These are phyloP conservation scores for Amphimedon queenslandica DNA, from an alignment of 37 sponge, comb jelly and placozoan species.

Conservation along the genomic window DNA sequence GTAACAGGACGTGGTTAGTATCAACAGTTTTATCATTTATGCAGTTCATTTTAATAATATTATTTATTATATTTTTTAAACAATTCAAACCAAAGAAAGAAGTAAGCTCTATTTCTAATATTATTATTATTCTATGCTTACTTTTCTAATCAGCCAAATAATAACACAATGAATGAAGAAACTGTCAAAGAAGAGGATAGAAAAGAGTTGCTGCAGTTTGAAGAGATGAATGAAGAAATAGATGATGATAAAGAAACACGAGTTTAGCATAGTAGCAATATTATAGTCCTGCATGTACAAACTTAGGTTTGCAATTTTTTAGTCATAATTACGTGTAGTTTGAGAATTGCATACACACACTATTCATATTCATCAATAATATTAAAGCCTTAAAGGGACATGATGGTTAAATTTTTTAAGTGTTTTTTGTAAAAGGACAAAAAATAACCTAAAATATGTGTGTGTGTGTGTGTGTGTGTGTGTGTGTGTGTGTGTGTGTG, in stretches of 20 bases:
- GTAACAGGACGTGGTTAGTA: background rate
- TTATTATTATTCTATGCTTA: too few species aligned
- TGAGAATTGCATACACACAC: too few species aligned
- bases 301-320: background rate
- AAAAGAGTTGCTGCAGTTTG: background rate
- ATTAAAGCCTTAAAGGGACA: too few species aligned
- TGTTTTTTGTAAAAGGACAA: too few species aligned
- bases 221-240: background rate
- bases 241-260: background rate
- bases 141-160: background rate
- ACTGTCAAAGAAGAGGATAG: background rate
- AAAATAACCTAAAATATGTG: too few species aligned
- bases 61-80: background rate
- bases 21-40: background rate
- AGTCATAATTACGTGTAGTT: too few species aligned
- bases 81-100: background rate
- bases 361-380: too few species aligned
- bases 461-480: too few species aligned
- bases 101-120: too few species aligned
- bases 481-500: too few species aligned
- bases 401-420: too few species aligned
- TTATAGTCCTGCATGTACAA: background rate
- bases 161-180: background rate
- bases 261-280: background rate
- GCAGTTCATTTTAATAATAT: background rate